These are phyloP conservation scores for Marasmarcha lunaedactyla DNA, from an alignment of 2,888 invertebrate species.

Conservation along the genomic window DNA sequence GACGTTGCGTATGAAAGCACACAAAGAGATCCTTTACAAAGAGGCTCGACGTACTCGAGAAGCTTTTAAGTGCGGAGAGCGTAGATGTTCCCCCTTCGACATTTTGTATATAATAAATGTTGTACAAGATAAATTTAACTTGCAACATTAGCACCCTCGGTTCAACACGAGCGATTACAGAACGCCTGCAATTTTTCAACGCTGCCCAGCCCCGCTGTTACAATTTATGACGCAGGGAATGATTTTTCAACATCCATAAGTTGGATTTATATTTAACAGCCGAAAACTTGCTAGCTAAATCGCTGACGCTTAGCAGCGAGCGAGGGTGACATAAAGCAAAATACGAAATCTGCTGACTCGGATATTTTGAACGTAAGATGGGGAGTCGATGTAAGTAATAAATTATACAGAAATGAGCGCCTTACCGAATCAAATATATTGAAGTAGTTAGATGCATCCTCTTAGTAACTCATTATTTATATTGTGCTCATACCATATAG, in stretches of 20 bases:
- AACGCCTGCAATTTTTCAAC: constrained; percentile 59
- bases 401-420: too few relatives aligned
- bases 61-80: too few relatives aligned
- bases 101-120: constrained; percentile 39
- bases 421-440: too few relatives aligned
- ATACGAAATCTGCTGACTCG: constrained; percentile 13
- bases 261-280: constrained; percentile 56
- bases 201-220: constrained; percentile 47
- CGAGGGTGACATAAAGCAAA: constrained; percentile 14
- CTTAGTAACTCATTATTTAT: too few relatives aligned
- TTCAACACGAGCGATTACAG: constrained; percentile 51
- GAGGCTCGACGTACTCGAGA: not conserved
- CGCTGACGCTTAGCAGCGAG: constrained; percentile 17
- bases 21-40: not conserved
- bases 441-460: too few relatives aligned
- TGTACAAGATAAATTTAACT: constrained; percentile 53
- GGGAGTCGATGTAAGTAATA: not conserved
- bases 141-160: constrained; percentile 59
- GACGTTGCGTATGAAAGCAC: too few relatives aligned
- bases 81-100: not conserved
- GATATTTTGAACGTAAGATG: not conserved
- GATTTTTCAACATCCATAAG: constrained; percentile 62
- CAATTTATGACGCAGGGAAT: constrained; percentile 60
- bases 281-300: constrained; percentile 39
- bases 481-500: too few relatives aligned